A percentile compares a stretch with the other conserved stretches of the same genome.
These are phyloP conservation scores for Epinephelus lanceolatus DNA, from an alignment of 2,113 vertebrate species.

Conservation along the genomic window DNA sequence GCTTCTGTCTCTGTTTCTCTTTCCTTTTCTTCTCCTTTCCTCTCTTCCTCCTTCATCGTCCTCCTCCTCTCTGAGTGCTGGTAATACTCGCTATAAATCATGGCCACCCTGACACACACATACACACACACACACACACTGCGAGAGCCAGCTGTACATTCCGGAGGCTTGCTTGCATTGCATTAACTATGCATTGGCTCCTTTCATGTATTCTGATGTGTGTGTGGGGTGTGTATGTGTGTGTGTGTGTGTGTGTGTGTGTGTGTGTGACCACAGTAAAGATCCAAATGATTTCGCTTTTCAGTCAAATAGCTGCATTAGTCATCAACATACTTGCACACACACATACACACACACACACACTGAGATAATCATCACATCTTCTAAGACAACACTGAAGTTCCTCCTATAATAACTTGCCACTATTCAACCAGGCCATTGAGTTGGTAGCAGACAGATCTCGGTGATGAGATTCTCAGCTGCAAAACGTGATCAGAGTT, in stretches of 20 bases:
- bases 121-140: neutral
- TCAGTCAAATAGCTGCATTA: slow-evolving; percentile 36
- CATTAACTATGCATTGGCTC: slow-evolving; percentile 34
- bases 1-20: slow-evolving; percentile 9
- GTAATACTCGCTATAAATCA: slow-evolving; percentile 75
- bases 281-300: slow-evolving; percentile 29
- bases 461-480: slow-evolving; percentile 62
- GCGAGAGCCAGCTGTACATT: slow-evolving; percentile 12
- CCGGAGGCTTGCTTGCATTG: slow-evolving; percentile 4
- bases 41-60: slow-evolving; percentile 24
- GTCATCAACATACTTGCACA: neutral
- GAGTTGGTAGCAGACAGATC: slow-evolving; percentile 49
- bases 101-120: slow-evolving; percentile 16
- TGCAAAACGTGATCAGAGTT: slow-evolving; percentile 57
- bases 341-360: slow-evolving; percentile 11
- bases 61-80: slow-evolving; percentile 52
- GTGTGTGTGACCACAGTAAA: neutral
- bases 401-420: slow-evolving; percentile 67
- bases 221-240: neutral
- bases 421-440: slow-evolving; percentile 55
- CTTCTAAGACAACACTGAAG: slow-evolving; percentile 53
- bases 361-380: slow-evolving; percentile 53
- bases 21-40: slow-evolving; percentile 21
- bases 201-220: slow-evolving; percentile 10
- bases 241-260: neutral